These are phyloP conservation scores for Forbesichthys papilliferus DNA, from an alignment of 2,113 vertebrate species.

Conservation along the genomic window DNA sequence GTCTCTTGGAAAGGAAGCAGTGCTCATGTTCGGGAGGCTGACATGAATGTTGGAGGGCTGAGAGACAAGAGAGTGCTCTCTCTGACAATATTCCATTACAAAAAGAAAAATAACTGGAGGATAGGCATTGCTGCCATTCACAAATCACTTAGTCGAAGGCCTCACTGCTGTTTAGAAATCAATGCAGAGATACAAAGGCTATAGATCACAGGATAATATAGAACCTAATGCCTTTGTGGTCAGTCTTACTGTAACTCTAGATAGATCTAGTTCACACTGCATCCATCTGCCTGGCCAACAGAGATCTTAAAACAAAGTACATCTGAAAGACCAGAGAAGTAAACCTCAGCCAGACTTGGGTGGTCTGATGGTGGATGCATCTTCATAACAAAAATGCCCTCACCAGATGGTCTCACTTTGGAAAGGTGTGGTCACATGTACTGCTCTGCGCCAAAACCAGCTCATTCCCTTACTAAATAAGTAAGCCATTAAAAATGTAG, in stretches of 20 bases:
- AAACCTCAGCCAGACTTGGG: not conserved
- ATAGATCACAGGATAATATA: not conserved
- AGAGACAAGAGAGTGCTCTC: not conserved
- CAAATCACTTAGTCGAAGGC: conserved; percentile 9
- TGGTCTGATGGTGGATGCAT: conserved; percentile 1
- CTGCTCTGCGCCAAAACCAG: conserved; percentile 41
- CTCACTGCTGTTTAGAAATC: conserved; percentile 10
- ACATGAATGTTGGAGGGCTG: not conserved
- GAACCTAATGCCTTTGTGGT: not conserved
- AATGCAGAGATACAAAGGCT: conserved; percentile 14
- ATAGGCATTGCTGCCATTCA: conserved; percentile 7
- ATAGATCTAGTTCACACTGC: not conserved
- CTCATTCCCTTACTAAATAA: conserved; percentile 34
- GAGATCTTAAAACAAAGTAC: no score
- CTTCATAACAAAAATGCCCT: conserved; percentile 10
- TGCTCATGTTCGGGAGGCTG: not conserved
- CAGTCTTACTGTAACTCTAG: not conserved
- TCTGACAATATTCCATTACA: conserved; percentile 14
- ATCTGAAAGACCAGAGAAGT: not conserved
- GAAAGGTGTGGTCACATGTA: conserved; percentile 40
- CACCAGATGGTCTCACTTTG: conserved; percentile 56
- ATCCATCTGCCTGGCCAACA: no score
- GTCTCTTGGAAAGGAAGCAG: not conserved
- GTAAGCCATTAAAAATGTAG: conserved; percentile 43
- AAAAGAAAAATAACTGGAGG: not conserved